These are phyloP conservation scores for Coendou prehensilis DNA, from an alignment of 2,797 vertebrate genomes.

Conservation along the genomic window DNA sequence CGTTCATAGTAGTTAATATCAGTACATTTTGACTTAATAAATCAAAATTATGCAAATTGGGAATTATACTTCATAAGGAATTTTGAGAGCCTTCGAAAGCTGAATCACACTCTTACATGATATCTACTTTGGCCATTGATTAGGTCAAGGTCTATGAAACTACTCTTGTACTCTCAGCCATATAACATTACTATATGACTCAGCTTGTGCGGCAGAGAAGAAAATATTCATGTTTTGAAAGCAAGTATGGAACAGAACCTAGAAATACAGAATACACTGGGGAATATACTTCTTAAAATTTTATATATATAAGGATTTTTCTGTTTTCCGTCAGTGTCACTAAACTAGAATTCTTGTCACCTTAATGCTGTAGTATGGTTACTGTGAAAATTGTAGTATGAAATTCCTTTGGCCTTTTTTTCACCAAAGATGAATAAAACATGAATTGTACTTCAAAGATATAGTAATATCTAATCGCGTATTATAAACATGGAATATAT, in stretches of 20 bases:
- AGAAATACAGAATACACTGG: not conserved
- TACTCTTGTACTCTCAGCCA: not conserved
- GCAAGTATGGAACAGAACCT: not conserved
- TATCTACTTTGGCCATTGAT: not conserved
- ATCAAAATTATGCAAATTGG: not conserved
- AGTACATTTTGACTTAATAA: not conserved
- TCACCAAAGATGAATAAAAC: slow-evolving; percentile 8
- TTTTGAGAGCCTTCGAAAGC: not conserved
- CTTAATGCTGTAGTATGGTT: not conserved
- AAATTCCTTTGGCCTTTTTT: not conserved
- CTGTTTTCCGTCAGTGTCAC: not conserved
- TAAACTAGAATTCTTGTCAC: not conserved
- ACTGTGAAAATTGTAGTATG: not conserved
- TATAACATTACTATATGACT: not conserved
- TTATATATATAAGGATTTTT: not conserved
- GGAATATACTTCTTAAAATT: not conserved
- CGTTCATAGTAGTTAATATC: not conserved
- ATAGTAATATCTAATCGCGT: not conserved
- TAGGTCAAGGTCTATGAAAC: not conserved
- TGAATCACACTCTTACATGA: not conserved
- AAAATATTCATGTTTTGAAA: not conserved
- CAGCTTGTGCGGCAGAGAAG: not conserved
- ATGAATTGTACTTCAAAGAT: not conserved
- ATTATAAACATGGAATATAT: not conserved
- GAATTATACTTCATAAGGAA: not conserved